These are phyloP conservation scores for Pyrgus malvae DNA, from an alignment of 2,888 invertebrate species.

Conservation along the genomic window DNA sequence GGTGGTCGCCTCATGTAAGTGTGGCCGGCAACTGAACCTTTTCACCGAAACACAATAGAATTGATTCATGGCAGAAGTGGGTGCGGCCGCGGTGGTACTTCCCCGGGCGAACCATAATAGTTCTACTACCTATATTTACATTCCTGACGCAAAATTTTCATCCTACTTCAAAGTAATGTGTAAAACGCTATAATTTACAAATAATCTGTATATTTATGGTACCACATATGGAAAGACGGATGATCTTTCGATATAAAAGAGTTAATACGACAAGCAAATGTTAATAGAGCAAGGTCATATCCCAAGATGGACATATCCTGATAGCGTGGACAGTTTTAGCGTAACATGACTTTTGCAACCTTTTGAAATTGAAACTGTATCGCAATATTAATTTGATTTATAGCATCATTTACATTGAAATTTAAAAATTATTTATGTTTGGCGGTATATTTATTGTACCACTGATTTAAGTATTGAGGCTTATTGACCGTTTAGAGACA, in stretches of 20 bases:
- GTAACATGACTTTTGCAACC: not conserved
- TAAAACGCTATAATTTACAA: not conserved
- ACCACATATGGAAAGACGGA: slow-evolving; percentile 7
- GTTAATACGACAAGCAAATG: slow-evolving; percentile 1
- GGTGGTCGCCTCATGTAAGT: no score
- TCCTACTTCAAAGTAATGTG: not conserved
- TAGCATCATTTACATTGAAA: no score
- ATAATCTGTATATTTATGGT: not conserved
- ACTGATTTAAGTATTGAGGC: no score
- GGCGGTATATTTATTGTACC: no score
- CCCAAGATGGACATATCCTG: slow-evolving; percentile 22
- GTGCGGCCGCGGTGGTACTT: no score
- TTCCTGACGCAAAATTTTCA: not conserved
- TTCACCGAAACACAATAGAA: no score
- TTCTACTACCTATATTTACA: not conserved
- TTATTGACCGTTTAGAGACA: no score
- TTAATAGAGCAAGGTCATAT: slow-evolving; percentile 21
- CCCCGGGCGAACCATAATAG: no score
- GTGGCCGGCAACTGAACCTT: no score
- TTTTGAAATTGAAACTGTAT: not conserved
- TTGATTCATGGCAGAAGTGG: no score
- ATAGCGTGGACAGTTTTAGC: slow-evolving; percentile 10
- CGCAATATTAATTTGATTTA: no score
- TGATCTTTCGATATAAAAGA: slow-evolving; percentile 12
- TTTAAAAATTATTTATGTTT: no score